Evolutionary conservation across 2,888 invertebrate genomes (phyloP).

Genomic region (Seladonia tumulorum): DNA sequence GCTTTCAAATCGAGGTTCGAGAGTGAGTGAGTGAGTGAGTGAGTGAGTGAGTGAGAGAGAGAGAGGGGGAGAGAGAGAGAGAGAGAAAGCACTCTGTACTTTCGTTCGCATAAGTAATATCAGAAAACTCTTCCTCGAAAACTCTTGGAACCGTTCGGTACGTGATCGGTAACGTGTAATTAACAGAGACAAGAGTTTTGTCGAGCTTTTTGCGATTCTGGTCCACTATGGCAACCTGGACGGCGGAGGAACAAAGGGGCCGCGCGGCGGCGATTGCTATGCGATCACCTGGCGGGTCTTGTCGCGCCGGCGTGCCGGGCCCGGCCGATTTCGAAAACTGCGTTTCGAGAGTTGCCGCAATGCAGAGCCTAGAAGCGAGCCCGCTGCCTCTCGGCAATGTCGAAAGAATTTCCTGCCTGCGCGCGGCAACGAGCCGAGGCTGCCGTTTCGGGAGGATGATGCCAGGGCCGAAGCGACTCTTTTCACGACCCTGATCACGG

Average conservation of each 20-base stretch:
- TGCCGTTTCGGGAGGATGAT: slow-evolving; percentile 44
- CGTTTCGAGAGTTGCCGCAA: slow-evolving; percentile 57
- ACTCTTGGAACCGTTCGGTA: too few relatives aligned
- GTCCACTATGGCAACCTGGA: not conserved
- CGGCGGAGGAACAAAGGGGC: not conserved
- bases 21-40: too few relatives aligned
- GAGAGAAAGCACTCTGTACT: not conserved
- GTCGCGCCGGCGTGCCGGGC: not conserved
- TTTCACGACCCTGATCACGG: slow-evolving; percentile 41
- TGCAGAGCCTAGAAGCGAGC: slow-evolving; percentile 44
- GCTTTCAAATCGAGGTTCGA: too few relatives aligned
- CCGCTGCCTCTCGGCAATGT: slow-evolving; percentile 45
- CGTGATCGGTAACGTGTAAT: too few relatives aligned
- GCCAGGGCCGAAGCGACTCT: slow-evolving; percentile 47
- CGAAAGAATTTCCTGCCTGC: slow-evolving; percentile 61
- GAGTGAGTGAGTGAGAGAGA: too few relatives aligned
- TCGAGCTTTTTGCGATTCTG: not conserved
- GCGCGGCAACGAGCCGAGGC: slow-evolving; percentile 24
- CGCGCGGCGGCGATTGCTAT: not conserved
- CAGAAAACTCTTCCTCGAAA: too few relatives aligned
- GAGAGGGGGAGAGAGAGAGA: too few relatives aligned
- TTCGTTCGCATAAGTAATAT: too few relatives aligned
- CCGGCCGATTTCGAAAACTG: slow-evolving; percentile 48
- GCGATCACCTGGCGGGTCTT: not conserved
- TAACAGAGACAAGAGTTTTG: not conserved